Evolutionary conservation across 1,140 invertebrate species (phyloP).

Genomic region (Ceratina australensis): DNA sequence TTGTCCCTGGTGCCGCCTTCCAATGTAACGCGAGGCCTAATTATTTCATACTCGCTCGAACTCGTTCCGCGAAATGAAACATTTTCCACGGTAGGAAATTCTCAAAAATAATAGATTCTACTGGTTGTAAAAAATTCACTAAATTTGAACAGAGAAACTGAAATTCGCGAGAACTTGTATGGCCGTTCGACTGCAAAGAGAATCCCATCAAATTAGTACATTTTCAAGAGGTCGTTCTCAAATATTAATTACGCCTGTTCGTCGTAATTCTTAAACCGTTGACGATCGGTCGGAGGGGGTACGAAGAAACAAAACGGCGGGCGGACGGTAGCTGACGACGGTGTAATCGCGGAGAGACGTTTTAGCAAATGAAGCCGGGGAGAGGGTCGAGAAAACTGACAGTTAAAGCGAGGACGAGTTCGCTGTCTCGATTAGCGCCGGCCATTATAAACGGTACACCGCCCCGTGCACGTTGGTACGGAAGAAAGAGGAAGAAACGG

Average conservation of each 20-base stretch:
- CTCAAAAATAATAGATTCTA: too few relatives aligned
- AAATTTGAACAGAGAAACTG: neutral
- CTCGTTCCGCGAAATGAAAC: neutral
- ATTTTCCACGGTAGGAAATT: too few relatives aligned
- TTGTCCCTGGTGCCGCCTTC: neutral
- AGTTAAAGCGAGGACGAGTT: slow-evolving; percentile 35
- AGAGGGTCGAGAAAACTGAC: slow-evolving; percentile 17
- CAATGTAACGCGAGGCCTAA: neutral
- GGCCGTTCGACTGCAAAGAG: neutral
- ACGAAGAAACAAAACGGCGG: neutral
- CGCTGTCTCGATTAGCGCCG: slow-evolving; percentile 40
- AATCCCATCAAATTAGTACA: neutral
- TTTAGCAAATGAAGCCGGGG: slow-evolving; percentile 35
- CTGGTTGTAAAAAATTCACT: too few relatives aligned
- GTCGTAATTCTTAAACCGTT: neutral
- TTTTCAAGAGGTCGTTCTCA: neutral
- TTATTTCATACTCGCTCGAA: neutral
- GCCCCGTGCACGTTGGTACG: slow-evolving; percentile 17
- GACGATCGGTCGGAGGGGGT: neutral
- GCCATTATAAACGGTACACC: slow-evolving; percentile 28
- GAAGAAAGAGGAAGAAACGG: slow-evolving; percentile 29
- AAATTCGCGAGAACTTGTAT: neutral
- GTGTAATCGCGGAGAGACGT: slow-evolving; percentile 27
- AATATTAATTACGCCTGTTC: slow-evolving; percentile 26
- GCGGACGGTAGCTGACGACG: too few relatives aligned